Evolutionary conservation across 2,797 vertebrate genomes (phyloP).

Genomic region (Sciaenops ocellatus): DNA sequence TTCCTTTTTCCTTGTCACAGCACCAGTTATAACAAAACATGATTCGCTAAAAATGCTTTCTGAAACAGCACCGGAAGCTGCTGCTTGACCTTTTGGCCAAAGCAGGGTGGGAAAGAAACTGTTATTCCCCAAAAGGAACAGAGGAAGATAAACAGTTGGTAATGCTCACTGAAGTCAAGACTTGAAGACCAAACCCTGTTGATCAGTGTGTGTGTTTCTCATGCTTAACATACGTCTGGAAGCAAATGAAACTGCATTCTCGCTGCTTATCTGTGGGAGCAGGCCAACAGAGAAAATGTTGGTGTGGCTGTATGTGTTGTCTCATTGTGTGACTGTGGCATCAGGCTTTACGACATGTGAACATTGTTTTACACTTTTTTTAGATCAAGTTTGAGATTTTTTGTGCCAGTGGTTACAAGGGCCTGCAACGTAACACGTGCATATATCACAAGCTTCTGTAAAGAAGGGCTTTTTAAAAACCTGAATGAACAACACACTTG

Average conservation of each 20-base stretch:
- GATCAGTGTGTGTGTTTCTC: slow-evolving; percentile 54
- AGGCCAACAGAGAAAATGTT: slow-evolving; percentile 45
- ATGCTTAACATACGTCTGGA: slow-evolving; percentile 34
- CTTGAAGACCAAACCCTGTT: slow-evolving; percentile 80
- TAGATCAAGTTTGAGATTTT: slow-evolving; percentile 42
- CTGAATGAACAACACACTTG: slow-evolving; percentile 59
- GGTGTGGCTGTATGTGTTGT: slow-evolving; percentile 52
- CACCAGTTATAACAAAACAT: slow-evolving; percentile 54
- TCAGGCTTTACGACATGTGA: slow-evolving; percentile 43
- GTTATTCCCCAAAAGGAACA: slow-evolving; percentile 26
- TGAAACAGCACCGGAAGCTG: slow-evolving; percentile 58
- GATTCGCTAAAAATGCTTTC: slow-evolving; percentile 61
- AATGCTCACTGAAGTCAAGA: slow-evolving; percentile 55
- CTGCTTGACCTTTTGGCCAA: slow-evolving; percentile 62
- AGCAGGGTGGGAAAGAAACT: slow-evolving; percentile 38
- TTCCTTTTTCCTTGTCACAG: slow-evolving; percentile 48
- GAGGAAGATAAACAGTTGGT: slow-evolving; percentile 37
- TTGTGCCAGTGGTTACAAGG: slow-evolving; percentile 18
- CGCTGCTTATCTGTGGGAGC: slow-evolving; percentile 51
- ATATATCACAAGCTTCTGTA: slow-evolving; percentile 37
- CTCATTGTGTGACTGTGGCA: slow-evolving; percentile 52
- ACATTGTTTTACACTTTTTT: slow-evolving; percentile 56
- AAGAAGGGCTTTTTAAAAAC: slow-evolving; percentile 69
- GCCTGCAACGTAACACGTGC: slow-evolving; percentile 39
- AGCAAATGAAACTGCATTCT: slow-evolving; percentile 40